Base-by-base conservation (phyloP, 64 coral and sea anemone genomes). In the Montipora foliosa region DNA sequence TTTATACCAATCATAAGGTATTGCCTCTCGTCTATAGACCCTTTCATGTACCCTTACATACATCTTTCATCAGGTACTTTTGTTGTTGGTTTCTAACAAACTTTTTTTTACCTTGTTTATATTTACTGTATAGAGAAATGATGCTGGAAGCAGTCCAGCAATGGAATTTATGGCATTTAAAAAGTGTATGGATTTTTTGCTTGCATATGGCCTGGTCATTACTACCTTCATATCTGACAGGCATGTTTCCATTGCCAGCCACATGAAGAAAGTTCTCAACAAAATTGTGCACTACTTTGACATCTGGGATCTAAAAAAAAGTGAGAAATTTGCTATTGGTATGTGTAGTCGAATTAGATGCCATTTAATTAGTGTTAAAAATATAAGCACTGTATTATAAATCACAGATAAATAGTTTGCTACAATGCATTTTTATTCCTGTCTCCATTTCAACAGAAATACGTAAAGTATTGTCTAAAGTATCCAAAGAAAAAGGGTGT, bases 231-330 rank as follows among this genome's bases (percentile, higher is more conserved):
- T 88, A 9, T 88, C 85, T 16, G 85, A 88, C 49, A 47, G 85
- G 21, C 85, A 88, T 71, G 49, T 21, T 51, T 49, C 85, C 7
- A 88, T 88, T 20, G 64, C 85, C 47, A 75, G 67, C 67, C 62
- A 88, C 66, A 88, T 88, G 68, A 88, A 75, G 19, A 74, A 74
- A 11, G 16, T 53, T 13, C 50, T 89, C 8, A 29, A 47, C 20
- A 77, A 74, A 14, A 88, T 88, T 29, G 62, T 21, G 11, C 68
- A 88, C 69, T 88, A 88, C 50, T 88, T 88, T 44, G 85, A 88
- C 69, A 53, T 88, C 46, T 88, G 85, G 85, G 70, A 88, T 74
- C 45, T 88, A 51, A 88, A 88, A 19, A 88, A 88, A 70, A 88
- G 82, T 85, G 67, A 69, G 61, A 7, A 86, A 5, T 22, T 21